Percentiles rank a stretch among this genome's conserved stretches.
These are phyloP conservation scores for Notoglanidium macrostoma DNA, from an alignment of 2,797 vertebrate species.

Conservation along the genomic window DNA sequence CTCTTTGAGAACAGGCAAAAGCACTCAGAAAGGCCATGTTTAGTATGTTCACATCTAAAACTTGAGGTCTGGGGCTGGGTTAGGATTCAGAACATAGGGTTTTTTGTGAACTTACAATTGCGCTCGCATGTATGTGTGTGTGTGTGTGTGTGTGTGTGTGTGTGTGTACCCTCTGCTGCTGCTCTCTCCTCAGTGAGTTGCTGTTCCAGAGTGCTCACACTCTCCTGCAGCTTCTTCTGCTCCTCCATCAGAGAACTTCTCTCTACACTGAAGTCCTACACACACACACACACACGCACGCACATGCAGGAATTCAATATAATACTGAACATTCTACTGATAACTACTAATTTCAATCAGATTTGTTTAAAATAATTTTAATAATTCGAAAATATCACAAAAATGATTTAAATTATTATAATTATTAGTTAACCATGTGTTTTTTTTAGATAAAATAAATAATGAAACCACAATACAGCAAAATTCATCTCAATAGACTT, in stretches of 20 bases:
- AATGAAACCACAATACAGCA: neutral
- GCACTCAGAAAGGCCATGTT: neutral
- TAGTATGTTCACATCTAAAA: too few species aligned
- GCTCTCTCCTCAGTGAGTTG: conserved; percentile 71
- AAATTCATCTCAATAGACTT: neutral
- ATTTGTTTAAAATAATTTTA: neutral
- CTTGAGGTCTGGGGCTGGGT: neutral
- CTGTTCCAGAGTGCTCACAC: conserved; percentile 75
- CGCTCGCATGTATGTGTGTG: neutral
- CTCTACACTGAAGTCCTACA: conserved; percentile 82
- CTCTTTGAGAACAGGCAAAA: neutral
- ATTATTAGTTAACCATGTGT: neutral
- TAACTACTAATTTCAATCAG: neutral
- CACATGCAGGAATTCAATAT: neutral
- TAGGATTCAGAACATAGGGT: neutral
- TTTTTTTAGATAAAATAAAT: neutral
- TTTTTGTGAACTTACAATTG: neutral
- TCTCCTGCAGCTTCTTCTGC: conserved; percentile 76
- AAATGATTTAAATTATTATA: neutral
- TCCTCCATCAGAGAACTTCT: conserved; percentile 74
- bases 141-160: conserved; percentile 11
- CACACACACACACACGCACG: neutral
- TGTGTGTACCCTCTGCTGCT: conserved; percentile 72
- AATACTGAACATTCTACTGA: neutral
- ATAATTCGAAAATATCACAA: neutral